Percentiles rank a stretch among this genome's conserved stretches.
Conservation (phyloP, 2,797 vertebrate species). For the Lates japonicus region DNA sequence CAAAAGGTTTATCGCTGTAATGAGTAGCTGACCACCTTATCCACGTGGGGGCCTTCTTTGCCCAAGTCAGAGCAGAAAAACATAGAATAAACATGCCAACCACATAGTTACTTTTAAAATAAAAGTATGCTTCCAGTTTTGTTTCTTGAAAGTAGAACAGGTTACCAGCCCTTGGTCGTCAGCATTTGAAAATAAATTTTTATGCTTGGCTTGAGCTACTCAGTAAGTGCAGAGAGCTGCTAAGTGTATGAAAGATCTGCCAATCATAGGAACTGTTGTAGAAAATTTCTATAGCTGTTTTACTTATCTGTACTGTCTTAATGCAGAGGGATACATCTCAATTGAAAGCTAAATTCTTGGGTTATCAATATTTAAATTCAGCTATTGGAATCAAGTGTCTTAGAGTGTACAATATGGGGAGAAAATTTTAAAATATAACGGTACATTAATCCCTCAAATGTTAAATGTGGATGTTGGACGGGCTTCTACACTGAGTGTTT, state of each 20-base stretch:
- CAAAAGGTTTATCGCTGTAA: conserved; percentile 19
- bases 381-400: background rate
- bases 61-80: conserved; percentile 20
- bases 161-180: background rate
- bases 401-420: background rate
- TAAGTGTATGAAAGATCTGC: background rate
- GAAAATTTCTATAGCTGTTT: conserved; percentile 3
- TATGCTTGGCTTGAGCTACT: conserved; percentile 26
- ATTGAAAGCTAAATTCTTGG: background rate
- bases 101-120: background rate
- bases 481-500: background rate
- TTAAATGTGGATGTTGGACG: conserved; percentile 11
- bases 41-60: conserved; percentile 1
- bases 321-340: too few species aligned
- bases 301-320: conserved; percentile 5
- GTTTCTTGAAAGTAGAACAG: conserved; percentile 21
- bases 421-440: background rate
- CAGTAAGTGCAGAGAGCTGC: conserved; percentile 10
- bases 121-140: background rate
- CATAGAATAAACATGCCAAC: conserved; percentile 9
- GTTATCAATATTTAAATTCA: conserved; percentile 4
- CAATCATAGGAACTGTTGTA: conserved; percentile 5
- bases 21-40: background rate
- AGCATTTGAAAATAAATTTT: conserved; percentile 20
- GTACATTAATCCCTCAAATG: background rate